phyloP scores from a whole-genome alignment of 92 coral and sea anemone genomes.

The Zoanthus solanderi region DNA sequence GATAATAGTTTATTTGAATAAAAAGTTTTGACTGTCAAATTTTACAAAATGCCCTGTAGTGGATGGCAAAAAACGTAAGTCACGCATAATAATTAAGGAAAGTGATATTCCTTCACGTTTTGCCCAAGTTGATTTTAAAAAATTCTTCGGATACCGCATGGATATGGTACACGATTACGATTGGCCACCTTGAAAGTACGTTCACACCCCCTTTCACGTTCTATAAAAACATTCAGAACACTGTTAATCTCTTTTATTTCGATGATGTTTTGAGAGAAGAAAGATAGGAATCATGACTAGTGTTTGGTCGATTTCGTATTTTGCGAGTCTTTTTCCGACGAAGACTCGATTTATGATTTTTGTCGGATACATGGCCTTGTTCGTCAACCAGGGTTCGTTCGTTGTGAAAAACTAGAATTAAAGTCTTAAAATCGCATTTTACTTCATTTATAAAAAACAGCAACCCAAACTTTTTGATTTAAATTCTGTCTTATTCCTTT shows the following conservation, averaged over 20 bases:
- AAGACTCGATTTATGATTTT: constrained; percentile 85
- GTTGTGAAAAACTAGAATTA: background rate
- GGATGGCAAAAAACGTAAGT: no score
- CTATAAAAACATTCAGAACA: background rate
- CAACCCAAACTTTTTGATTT: background rate
- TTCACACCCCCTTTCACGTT: background rate
- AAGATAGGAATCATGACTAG: constrained; percentile 12
- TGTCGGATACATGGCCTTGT: constrained; percentile 82
- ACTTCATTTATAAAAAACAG: background rate
- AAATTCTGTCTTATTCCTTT: background rate
- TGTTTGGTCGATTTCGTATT: constrained; percentile 63
- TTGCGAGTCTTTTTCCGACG: constrained; percentile 91
- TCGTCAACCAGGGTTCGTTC: constrained; percentile 90
- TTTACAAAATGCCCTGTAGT: no score
- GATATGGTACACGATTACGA: background rate
- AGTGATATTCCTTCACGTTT: no score
- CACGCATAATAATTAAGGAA: no score
- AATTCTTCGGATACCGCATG: background rate
- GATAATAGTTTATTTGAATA: no score
- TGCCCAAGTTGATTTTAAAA: no score
- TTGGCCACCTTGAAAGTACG: background rate
- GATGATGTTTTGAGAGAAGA: background rate
- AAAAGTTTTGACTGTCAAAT: no score
- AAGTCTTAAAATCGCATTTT: background rate
- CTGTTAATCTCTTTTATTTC: background rate